phyloP scores from a whole-genome alignment of 2,797 vertebrate genomes.

The Galagoides demidoff region DNA sequence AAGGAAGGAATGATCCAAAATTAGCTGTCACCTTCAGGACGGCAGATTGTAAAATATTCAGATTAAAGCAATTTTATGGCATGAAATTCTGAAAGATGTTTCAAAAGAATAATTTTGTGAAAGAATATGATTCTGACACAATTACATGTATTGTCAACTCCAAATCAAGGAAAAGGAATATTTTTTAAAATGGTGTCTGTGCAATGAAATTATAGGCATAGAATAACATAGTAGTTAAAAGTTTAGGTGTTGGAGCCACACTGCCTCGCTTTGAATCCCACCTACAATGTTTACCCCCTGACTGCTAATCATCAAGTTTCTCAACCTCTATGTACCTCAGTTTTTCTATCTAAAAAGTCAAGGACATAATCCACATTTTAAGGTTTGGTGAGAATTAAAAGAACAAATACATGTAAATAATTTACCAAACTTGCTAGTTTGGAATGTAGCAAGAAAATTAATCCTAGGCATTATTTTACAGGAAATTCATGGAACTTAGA shows the following conservation, averaged over 20 bases:
- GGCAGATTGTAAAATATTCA: neutral
- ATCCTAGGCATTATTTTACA: neutral
- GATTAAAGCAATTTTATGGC: neutral
- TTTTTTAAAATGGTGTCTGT: neutral
- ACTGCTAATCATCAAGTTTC: neutral
- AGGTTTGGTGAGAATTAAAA: neutral
- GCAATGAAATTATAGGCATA: neutral
- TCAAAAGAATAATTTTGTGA: neutral
- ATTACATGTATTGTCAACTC: neutral
- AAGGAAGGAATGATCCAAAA: neutral
- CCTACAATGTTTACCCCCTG: neutral
- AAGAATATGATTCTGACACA: neutral
- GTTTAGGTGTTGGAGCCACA: neutral
- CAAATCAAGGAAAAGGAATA: neutral
- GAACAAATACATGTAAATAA: neutral
- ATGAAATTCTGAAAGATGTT: slow-evolving; percentile 1
- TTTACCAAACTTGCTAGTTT: neutral
- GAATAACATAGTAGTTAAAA: neutral
- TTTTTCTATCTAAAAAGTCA: neutral
- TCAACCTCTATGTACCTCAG: neutral
- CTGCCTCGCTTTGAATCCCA: neutral
- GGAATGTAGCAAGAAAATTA: neutral
- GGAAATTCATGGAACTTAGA: neutral
- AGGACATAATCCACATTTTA: neutral
- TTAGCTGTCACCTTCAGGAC: neutral